Base-by-base conservation (phyloP, 2,888 invertebrate species). In the Zaprionus obscuricornis region DNA sequence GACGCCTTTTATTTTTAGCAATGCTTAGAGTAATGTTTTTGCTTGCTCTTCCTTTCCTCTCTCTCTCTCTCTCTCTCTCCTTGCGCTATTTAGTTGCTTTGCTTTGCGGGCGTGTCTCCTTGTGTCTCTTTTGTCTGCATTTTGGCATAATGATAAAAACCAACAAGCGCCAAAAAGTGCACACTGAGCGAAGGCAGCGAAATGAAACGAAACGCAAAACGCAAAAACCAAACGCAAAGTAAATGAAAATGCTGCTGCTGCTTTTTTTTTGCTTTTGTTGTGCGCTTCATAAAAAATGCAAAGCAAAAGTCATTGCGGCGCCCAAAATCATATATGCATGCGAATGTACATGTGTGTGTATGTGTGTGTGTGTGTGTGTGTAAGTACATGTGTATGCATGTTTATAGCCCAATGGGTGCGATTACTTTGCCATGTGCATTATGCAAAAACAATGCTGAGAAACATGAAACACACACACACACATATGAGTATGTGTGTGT, bases 111-210 rank as follows among this genome's bases (percentile, higher is more conserved):
- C 58, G 67, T 72, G 56, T 47, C 64, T 46, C 8, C 4, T 34
- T 34, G 10, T 7, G 34, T 6, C 17, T 16, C 13, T 5, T n/a
- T 13, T 7, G n/a, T 34, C 51, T 67, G 73, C 70, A 72, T 70
- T 66, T n/a, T 72, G 67, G 62, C 67, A 59, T 63, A 67, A 70
- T 70, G 70, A 72, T 70, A 72, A 72, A 72, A 72, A 37, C 72
- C 63, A 70, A 70, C 63, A 67, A 70, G 72, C 68, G 63, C 54
- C 67, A 59, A 72, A 70, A 52, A 59, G 63, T 62, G 67, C n/a
- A n/a, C 8, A 33, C 56, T 57, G 39, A 42, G 36, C 33, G 24
- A 34, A 72, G 16, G 57, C 52, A 66, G 6, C 51, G 50, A 43
- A 68, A 68, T 31, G 37, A 18, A 69, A 55, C 36, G 27, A 52